Conservation (phyloP, 2,797 vertebrate species). For the Parambassis ranga region DNA sequence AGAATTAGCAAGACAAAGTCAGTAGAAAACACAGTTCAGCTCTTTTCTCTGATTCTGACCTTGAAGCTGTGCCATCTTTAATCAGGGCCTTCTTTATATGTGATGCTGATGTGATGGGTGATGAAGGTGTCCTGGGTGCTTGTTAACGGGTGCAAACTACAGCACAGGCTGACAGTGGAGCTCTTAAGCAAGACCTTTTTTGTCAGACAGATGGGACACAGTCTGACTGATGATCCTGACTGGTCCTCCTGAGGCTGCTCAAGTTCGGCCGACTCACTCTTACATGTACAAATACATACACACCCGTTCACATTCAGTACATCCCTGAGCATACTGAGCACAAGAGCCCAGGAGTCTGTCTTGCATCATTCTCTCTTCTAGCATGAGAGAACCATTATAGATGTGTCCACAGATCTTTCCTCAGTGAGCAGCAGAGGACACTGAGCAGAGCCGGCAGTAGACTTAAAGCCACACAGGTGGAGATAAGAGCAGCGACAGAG, state of each 20-base stretch:
- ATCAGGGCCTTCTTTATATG: conserved; percentile 47
- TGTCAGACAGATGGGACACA: conserved; percentile 58
- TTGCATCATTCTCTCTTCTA: conserved; percentile 31
- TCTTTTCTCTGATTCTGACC: conserved; percentile 36
- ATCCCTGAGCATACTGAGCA: not conserved
- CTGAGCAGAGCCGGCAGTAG: not conserved
- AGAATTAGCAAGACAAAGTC: conserved; percentile 13
- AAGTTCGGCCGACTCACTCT: conserved; percentile 15
- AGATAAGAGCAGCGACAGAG: conserved; percentile 33
- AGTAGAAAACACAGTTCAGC: conserved; percentile 18
- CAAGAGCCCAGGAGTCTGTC: conserved; percentile 14
- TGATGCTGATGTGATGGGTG: conserved; percentile 41
- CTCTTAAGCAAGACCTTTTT: conserved; percentile 41
- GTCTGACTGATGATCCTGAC: conserved; percentile 52
- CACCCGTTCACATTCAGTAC: not conserved
- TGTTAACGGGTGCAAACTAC: conserved; percentile 49
- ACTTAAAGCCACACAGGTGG: conserved; percentile 22
- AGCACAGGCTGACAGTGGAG: conserved; percentile 44
- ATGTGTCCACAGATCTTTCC: conserved; percentile 20
- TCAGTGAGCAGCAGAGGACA: conserved; percentile 29
- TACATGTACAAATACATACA: conserved; percentile 17
- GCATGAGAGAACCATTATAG: conserved; percentile 20
- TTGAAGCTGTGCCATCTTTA: conserved; percentile 39
- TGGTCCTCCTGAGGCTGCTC: conserved; percentile 51
- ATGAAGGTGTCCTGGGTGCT: conserved; percentile 31